Conservation (phyloP, 2,797 vertebrate species). For the Argyrosomus regius region DNA sequence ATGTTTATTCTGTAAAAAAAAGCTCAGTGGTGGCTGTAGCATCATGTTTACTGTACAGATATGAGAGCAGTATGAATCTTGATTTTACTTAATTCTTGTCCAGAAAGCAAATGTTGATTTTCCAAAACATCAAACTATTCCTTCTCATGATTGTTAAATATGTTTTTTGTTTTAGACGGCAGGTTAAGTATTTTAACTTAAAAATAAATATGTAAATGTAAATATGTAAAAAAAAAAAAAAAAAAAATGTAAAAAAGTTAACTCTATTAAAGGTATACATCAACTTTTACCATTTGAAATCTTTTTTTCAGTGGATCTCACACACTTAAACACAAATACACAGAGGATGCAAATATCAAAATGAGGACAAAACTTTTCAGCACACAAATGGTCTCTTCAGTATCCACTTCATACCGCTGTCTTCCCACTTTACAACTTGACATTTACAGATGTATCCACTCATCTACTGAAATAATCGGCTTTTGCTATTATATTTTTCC, state of each 20-base stretch:
- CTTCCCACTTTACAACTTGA: conserved; percentile 13
- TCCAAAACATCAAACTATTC: background rate
- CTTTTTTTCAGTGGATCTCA: background rate
- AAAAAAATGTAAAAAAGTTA: too few species aligned
- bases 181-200: background rate
- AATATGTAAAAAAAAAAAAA: too few species aligned
- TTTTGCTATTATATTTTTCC: background rate
- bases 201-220: too few species aligned
- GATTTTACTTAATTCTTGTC: too few species aligned
- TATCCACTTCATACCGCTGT: background rate
- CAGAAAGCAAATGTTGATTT: background rate
- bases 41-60: too few species aligned
- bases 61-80: too few species aligned
- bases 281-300: too few species aligned
- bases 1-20: too few species aligned
- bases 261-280: too few species aligned
- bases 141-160: background rate
- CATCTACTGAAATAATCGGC: background rate
- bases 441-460: background rate
- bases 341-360: background rate
- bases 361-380: conserved; percentile 1
- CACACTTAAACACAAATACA: background rate
- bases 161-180: background rate
- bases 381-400: conserved; percentile 8
- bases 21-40: too few species aligned